Percentiles rank a stretch among this genome's conserved stretches.
These are phyloP conservation scores for Leptinotarsa rubiginosa DNA, from an alignment of 2,888 invertebrate genomes.

Conservation along the genomic window DNA sequence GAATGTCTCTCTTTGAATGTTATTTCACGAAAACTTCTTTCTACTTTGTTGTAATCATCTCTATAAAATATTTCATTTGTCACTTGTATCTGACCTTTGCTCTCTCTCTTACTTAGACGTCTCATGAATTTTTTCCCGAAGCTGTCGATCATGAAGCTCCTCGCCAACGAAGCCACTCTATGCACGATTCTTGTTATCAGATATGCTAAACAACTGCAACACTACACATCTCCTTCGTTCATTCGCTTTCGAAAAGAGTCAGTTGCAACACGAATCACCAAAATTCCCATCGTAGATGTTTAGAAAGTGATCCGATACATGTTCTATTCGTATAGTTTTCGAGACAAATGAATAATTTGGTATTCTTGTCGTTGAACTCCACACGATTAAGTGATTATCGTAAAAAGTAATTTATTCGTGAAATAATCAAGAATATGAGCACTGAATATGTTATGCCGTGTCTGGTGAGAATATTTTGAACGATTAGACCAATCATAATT, in stretches of 20 bases:
- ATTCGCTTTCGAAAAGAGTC: not conserved
- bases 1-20: too few relatives aligned
- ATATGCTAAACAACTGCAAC: constrained; percentile 15
- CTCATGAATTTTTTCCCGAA: not conserved
- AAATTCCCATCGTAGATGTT: constrained; percentile 11
- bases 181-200: not conserved
- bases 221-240: not conserved
- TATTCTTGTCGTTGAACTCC: constrained; percentile 26
- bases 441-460: not conserved
- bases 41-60: too few relatives aligned
- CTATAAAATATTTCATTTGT: too few relatives aligned
- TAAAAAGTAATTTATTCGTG: constrained; percentile 29
- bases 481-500: not conserved
- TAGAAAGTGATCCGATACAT: not conserved
- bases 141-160: not conserved
- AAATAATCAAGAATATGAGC: constrained; percentile 21
- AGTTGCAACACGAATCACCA: not conserved
- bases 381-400: constrained; percentile 27
- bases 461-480: not conserved
- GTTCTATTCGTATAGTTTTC: constrained; percentile 10
- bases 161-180: not conserved
- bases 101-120: too few relatives aligned
- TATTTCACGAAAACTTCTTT: too few relatives aligned
- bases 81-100: too few relatives aligned
- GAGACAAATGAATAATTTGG: constrained; percentile 46